A percentile compares a stretch with the other conserved stretches of the same genome.
These are phyloP conservation scores for silkworm (Bombyx mori) DNA, from an alignment of 1,140 invertebrate species.

Conservation along the genomic window ASM3026992v2 NC_085110.1:547501-548000, in stretches of 20 bases:
- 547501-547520: neutral
- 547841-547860: constrained; percentile 26
- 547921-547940: no score
- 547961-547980: no score
- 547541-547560: no score
- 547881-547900: no score
- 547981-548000: no score
- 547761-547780: constrained; percentile 27
- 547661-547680: neutral
- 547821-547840: constrained; percentile 27
- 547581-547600: no score
- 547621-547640: no score
- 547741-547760: constrained; percentile 71
- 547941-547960: no score
- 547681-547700: constrained; percentile 6
- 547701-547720: constrained; percentile 40
- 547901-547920: no score
- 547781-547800: constrained; percentile 25
- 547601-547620: no score
- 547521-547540: neutral
- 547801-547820: constrained; percentile 28
- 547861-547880: constrained; percentile 5
- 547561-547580: no score
- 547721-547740: constrained; percentile 81
- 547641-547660: no score